Percentiles rank a stretch among this genome's conserved stretches.
These are phyloP conservation scores for Amblyopsis hoosieri DNA, from an alignment of 2,797 vertebrate genomes.

Conservation along the genomic window DNA sequence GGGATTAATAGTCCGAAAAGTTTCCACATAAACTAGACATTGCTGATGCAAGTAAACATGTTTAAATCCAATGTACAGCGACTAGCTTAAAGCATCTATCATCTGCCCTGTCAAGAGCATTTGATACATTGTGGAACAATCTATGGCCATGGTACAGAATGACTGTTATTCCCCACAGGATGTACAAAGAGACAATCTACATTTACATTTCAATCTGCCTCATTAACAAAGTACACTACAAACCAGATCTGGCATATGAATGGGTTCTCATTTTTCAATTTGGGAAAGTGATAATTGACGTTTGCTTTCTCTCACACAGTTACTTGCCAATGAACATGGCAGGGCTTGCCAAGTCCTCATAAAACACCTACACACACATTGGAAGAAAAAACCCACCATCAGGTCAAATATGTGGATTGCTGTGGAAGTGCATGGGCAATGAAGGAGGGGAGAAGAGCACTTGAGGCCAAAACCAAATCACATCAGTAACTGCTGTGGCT, in stretches of 20 bases:
- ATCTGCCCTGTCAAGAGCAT: slow-evolving; percentile 51
- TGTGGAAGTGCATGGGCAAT: slow-evolving; percentile 29
- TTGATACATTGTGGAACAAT: slow-evolving; percentile 49
- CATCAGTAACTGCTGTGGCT: slow-evolving; percentile 76
- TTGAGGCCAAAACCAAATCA: slow-evolving; percentile 77
- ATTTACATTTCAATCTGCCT: slow-evolving; percentile 18
- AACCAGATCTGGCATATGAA: slow-evolving; percentile 19
- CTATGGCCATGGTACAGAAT: slow-evolving; percentile 27
- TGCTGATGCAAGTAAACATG: slow-evolving; percentile 48
- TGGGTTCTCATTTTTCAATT: slow-evolving; percentile 13
- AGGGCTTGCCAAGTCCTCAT: slow-evolving; percentile 16
- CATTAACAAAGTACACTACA: slow-evolving; percentile 9
- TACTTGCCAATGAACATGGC: slow-evolving; percentile 13
- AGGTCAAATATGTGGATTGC: slow-evolving; percentile 14
- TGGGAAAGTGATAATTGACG: slow-evolving; percentile 5
- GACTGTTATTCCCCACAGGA: slow-evolving; percentile 58
- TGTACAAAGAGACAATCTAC: slow-evolving; percentile 42
- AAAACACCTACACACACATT: slow-evolving; percentile 14
- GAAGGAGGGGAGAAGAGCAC: slow-evolving; percentile 52
- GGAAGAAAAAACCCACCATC: not conserved
- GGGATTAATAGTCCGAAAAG: not conserved
- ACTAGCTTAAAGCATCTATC: slow-evolving; percentile 5
- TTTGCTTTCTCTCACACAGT: not conserved
- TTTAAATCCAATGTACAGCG: slow-evolving; percentile 44
- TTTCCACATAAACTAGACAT: slow-evolving; percentile 31